Evolutionary conservation across 1,140 invertebrate genomes (phyloP).

Genomic region (Achroia grisella): DNA sequence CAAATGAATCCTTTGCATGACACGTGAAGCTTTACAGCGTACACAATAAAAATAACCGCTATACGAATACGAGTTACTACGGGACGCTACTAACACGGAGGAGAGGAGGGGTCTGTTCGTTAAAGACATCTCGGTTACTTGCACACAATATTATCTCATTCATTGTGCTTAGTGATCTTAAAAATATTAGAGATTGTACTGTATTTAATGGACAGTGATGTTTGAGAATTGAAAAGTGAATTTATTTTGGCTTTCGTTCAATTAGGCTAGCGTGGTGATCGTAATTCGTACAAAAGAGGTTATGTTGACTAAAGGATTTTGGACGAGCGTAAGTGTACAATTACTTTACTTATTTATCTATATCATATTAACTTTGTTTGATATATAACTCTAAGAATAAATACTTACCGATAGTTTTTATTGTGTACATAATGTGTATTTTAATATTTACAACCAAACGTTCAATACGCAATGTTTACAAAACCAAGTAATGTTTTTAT

Average conservation of each 20-base stretch:
- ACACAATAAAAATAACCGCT: constrained; percentile 49
- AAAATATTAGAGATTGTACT: too few species aligned
- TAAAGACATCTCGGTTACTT: background rate
- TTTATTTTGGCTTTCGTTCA: constrained; percentile 6
- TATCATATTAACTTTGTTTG: too few species aligned
- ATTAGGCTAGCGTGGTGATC: background rate
- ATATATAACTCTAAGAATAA: too few species aligned
- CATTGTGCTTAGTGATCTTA: background rate
- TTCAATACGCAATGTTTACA: too few species aligned
- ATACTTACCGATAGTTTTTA: too few species aligned
- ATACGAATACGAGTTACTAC: constrained; percentile 24
- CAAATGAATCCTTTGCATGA: background rate
- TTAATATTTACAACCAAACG: too few species aligned
- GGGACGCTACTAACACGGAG: constrained; percentile 25
- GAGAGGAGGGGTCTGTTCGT: constrained; percentile 15
- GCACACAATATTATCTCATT: background rate
- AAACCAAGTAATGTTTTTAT: too few species aligned
- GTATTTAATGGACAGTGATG: too few species aligned
- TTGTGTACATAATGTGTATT: too few species aligned
- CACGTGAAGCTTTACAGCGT: constrained; percentile 14
- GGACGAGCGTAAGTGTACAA: constrained; percentile 35
- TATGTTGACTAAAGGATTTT: constrained; percentile 54
- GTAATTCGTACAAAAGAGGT: constrained; percentile 25
- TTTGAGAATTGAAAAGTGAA: constrained; percentile 6
- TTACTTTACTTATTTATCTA: background rate